Evolutionary conservation across 1,140 invertebrate genomes (phyloP).

Genomic region (Sarcophaga bullata): DNA sequence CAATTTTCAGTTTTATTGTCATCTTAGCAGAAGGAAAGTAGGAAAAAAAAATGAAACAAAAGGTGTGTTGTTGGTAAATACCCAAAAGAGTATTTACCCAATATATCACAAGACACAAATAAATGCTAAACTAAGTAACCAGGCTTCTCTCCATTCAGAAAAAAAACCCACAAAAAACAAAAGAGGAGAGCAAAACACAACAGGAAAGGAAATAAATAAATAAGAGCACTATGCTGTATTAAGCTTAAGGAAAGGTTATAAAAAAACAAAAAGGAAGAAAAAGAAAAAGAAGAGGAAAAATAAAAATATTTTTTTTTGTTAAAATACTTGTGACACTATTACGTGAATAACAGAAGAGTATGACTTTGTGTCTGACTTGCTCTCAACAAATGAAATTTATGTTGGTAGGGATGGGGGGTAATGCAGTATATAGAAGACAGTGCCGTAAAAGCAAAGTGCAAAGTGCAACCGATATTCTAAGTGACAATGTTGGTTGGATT

Average conservation of each 20-base stretch:
- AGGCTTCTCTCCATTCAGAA: neutral
- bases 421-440: too few relatives aligned
- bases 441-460: too few relatives aligned
- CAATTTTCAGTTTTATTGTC: neutral
- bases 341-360: constrained; percentile 5
- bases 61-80: constrained; percentile 18
- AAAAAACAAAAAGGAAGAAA: too few relatives aligned
- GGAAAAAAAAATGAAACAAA: neutral
- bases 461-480: too few relatives aligned
- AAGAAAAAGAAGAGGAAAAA: too few relatives aligned
- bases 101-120: constrained; percentile 23
- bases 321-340: constrained; percentile 31
- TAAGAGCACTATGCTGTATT: too few relatives aligned
- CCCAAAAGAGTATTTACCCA: constrained; percentile 34
- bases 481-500: too few relatives aligned
- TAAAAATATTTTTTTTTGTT: too few relatives aligned
- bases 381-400: too few relatives aligned
- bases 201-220: neutral
- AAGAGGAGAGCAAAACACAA: neutral
- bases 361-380: neutral
- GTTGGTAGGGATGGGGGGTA: too few relatives aligned
- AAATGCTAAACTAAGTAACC: neutral
- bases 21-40: neutral
- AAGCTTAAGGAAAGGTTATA: too few relatives aligned
- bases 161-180: neutral